Evolutionary conservation across 1,140 invertebrate species (phyloP), one percentile per base, ranked within the genome.

Genomic region (Zaprionus inermis): DNA sequence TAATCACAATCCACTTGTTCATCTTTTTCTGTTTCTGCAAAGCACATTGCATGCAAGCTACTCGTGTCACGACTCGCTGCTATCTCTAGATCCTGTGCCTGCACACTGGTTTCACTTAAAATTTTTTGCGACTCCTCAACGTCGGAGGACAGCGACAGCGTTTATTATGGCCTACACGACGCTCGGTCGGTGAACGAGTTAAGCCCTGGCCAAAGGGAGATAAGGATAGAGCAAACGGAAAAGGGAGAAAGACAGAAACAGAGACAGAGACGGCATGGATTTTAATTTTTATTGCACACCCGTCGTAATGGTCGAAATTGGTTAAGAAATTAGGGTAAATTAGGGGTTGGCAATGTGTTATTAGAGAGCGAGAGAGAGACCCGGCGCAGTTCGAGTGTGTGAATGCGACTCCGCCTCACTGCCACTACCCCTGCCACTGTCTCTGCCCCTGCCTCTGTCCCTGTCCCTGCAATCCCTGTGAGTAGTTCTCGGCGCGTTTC

Each of bases 291-390:
- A 86, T 91, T 91, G 89, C 90, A 79, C 81, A 80, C 79, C 81
- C 80, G 68, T 91, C 76, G 77, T 91, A 91, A 91, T 91, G 84
- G 79, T 78, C 78, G 82, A 91, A 91, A 91, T 91, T 91, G 89
- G 89, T 85, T 85, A 89, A 89, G 90, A 91, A 91, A 91, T 91
- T 91, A 91, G 84, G 90, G 81, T 83, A 91, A 91, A 91, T 91
- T 91, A 90, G 82, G 90, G 90, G 89, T 91, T 91, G 77, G 71
- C 90, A 81, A 75, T 75, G 75, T 90, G 85, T 90, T 84, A 90
- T 91, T 89, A 90, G 86, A 79, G 76, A 82, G 24, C 3, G 24
- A 28, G 24, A 28, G 3, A 28, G 24, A 28, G 72, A 76, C 82
- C 72, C 66, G 41, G 58, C 72, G 34, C 58, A 70, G 49, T 34